Evolutionary conservation across 2,888 invertebrate species (phyloP), one percentile per base, ranked within the genome.

Genomic region (Agapostemon virescens): DNA sequence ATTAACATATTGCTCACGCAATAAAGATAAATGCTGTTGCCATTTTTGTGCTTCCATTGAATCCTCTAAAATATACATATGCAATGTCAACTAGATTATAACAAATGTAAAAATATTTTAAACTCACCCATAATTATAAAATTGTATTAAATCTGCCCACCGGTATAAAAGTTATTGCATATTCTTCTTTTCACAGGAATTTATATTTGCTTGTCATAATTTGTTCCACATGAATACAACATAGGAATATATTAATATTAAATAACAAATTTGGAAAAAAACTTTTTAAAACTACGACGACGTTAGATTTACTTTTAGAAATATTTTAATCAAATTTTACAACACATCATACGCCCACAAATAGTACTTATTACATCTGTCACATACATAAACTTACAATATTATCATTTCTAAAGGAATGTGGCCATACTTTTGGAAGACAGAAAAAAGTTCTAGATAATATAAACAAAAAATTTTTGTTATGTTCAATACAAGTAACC

Each of bases 1-100:
- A 93, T 97, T 98, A 11, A 97, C 96, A 93, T 98, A 98, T 93
- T 98, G 98, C 87, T 98, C 97, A 89, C 97, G 96, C 82, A 98
- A 94, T 78, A 98, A 94, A 76, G 96, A 93, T 84, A 98, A 94
- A 92, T 98, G 98, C 92, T 97, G 97, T 92, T 98, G 97, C 88
- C 92, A 92, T 71, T 92, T 92, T 81, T 92, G 92, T 15, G 91
- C 91, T 68, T 92, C 90, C 13, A 87, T 85, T 33, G 90, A 86
- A 70, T 92, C 92, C 58, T 91, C 92, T 92, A 55, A 74, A 86
- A 85, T 63, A 23, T 13, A 68, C 20, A 55, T 17, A 15, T 17
- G 2, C n/a, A 61, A 55, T 36, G 20, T 63, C 30, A 69, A 36
- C 20, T 9, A 26, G 5, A 36, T 20, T 5, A 33, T 23, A 42